phyloP scores from a whole-genome alignment of 2,113 vertebrate species.

The Pseudorectes ferrugineus region DNA sequence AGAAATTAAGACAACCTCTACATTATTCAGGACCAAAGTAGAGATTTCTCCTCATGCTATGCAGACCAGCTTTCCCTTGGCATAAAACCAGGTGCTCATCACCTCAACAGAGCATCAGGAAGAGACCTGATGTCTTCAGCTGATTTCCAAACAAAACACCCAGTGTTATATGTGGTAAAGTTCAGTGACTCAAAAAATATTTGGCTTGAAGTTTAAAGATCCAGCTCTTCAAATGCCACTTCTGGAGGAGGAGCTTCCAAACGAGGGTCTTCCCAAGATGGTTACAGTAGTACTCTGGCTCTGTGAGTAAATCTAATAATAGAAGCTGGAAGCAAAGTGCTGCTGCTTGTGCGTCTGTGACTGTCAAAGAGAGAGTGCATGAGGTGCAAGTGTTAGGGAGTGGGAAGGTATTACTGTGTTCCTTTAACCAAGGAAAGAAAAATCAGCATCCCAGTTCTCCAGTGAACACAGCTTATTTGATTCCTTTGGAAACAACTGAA shows the following conservation, averaged over 20 bases:
- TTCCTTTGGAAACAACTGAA: slow-evolving; percentile 10
- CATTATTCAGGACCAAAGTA: not conserved
- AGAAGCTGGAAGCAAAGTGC: not conserved
- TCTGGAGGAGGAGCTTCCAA: not conserved
- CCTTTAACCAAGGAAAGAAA: slow-evolving; percentile 11
- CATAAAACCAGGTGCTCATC: not conserved
- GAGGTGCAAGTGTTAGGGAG: not conserved
- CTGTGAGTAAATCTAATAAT: not conserved
- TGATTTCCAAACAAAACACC: not conserved
- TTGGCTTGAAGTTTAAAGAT: not conserved
- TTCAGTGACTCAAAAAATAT: not conserved
- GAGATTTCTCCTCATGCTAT: not conserved
- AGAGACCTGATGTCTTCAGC: not conserved
- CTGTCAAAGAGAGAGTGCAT: not conserved
- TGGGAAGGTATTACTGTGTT: not conserved
- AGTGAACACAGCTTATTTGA: slow-evolving; percentile 17
- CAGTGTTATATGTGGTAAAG: not conserved
- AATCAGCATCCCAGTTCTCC: not conserved
- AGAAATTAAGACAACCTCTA: not conserved
- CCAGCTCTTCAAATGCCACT: not conserved
- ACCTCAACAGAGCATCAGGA: not conserved
- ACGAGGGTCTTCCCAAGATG: not conserved
- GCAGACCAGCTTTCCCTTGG: not conserved
- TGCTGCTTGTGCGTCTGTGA: accelerated
- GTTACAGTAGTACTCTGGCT: not conserved